Conservation (phyloP, 2,113 vertebrate genomes). For the Platichthys flesus region DNA sequence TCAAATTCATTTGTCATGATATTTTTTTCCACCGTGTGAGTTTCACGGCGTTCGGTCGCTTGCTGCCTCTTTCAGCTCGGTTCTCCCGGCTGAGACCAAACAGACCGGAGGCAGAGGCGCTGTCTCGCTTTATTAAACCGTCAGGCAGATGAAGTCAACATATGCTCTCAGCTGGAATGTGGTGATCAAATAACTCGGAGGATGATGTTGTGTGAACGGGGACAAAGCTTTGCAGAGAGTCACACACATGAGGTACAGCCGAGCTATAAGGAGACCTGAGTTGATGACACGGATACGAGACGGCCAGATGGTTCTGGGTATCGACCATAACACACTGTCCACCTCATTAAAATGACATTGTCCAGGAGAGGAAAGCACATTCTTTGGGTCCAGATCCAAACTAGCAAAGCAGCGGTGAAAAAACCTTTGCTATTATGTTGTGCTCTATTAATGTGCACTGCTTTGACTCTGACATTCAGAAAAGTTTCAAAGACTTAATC, state of each 20-base stretch:
- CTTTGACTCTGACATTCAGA: constrained; percentile 15
- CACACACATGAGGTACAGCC: constrained; percentile 65
- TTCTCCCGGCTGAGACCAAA: constrained; percentile 25
- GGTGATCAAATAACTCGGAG: constrained; percentile 47
- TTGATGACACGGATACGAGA: constrained; percentile 59
- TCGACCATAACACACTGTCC: constrained; percentile 59
- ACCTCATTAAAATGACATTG: constrained; percentile 71
- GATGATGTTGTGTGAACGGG: constrained; percentile 54
- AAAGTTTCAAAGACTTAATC: not conserved
- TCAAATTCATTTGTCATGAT: constrained; percentile 38
- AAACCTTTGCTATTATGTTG: not conserved
- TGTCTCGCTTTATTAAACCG: constrained; percentile 37
- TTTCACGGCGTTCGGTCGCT: constrained; percentile 19
- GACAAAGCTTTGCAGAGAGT: constrained; percentile 56
- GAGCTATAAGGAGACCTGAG: constrained; percentile 50
- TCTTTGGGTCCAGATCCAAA: constrained; percentile 41
- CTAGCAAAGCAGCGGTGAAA: constrained; percentile 40
- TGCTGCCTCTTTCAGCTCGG: constrained; percentile 20
- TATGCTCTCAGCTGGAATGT: constrained; percentile 41
- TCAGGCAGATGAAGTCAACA: constrained; percentile 36
- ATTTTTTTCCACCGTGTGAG: constrained; percentile 26
- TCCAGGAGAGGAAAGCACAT: constrained; percentile 61
- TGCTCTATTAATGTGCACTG: constrained; percentile 18
- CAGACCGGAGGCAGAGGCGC: constrained; percentile 16
- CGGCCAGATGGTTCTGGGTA: constrained; percentile 71